A percentile compares a stretch with the other conserved stretches of the same genome.
Evolutionary conservation across 2,797 vertebrate species (phyloP).

Genomic region (Sebastes minor): DNA sequence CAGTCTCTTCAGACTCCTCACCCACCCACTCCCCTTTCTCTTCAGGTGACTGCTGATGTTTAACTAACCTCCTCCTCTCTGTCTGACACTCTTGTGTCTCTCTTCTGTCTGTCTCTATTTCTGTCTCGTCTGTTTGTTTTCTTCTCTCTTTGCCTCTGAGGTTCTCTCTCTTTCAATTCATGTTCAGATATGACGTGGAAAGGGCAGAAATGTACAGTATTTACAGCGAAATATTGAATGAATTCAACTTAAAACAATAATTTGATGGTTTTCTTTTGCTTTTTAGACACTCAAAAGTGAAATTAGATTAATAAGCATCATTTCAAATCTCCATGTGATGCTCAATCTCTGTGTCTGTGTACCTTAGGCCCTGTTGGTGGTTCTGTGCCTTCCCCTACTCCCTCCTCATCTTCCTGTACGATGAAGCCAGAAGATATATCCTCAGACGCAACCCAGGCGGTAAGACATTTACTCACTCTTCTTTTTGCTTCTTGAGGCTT

Average conservation of each 20-base stretch:
- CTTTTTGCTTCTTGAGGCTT: not conserved
- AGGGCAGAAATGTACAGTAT: not conserved
- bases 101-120: not conserved
- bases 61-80: conserved; percentile 7
- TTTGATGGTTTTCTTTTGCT: not conserved
- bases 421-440: conserved; percentile 93
- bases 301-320: not conserved
- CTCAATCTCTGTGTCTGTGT: conserved; percentile 3
- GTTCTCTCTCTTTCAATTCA: not conserved
- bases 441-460: conserved; percentile 95
- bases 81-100: not conserved
- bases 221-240: not conserved
- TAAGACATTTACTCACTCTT: conserved; percentile 66
- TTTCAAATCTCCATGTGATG: not conserved
- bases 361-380: conserved; percentile 92
- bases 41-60: conserved; percentile 6
- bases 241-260: not conserved
- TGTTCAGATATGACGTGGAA: not conserved
- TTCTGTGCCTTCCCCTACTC: conserved; percentile 98
- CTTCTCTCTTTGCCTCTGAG: not conserved
- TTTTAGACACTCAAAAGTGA: not conserved
- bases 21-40: not conserved
- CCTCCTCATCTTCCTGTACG: conserved; percentile 96
- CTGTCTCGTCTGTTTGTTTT: not conserved
- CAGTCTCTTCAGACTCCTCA: not conserved